These are phyloP conservation scores for Lycocerus yunnanus DNA, from an alignment of 2,888 invertebrate species.

Conservation along the genomic window DNA sequence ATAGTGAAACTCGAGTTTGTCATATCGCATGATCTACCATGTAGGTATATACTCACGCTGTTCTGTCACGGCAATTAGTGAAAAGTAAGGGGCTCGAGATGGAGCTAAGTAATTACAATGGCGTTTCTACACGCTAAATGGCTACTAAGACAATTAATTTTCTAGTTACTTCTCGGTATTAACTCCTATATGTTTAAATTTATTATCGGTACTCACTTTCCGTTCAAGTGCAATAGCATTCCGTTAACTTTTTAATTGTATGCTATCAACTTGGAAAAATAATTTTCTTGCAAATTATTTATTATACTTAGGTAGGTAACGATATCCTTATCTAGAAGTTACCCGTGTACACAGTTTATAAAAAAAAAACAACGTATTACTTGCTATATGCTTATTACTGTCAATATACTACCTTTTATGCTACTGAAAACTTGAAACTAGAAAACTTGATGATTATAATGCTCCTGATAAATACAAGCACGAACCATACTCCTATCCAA, in stretches of 20 bases:
- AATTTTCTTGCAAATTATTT: background rate
- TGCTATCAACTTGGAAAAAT: background rate
- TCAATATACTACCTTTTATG: background rate
- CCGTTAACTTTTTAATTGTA: background rate
- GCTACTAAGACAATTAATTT: slow-evolving; percentile 33
- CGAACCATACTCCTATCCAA: too few relatives aligned
- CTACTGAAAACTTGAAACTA: too few relatives aligned
- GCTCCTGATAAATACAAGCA: too few relatives aligned
- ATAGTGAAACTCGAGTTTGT: slow-evolving; percentile 29
- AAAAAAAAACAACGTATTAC: background rate
- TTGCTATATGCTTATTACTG: background rate
- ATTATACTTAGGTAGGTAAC: background rate
- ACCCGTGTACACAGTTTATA: background rate
- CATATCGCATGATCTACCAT: slow-evolving; percentile 30
- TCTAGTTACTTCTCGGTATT: slow-evolving; percentile 15
- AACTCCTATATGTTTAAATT: slow-evolving; percentile 4
- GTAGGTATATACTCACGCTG: slow-evolving; percentile 25
- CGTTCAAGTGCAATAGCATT: slow-evolving; percentile 1
- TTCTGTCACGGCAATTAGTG: slow-evolving; percentile 50
- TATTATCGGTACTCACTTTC: background rate
- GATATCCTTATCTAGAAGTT: background rate
- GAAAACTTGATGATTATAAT: too few relatives aligned
- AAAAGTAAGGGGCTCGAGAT: slow-evolving; percentile 40
- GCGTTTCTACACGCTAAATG: slow-evolving; percentile 47
- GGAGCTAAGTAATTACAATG: slow-evolving; percentile 43